Evolutionary conservation across 2,113 vertebrate species (phyloP).

Genomic region (Jacana jacana): DNA sequence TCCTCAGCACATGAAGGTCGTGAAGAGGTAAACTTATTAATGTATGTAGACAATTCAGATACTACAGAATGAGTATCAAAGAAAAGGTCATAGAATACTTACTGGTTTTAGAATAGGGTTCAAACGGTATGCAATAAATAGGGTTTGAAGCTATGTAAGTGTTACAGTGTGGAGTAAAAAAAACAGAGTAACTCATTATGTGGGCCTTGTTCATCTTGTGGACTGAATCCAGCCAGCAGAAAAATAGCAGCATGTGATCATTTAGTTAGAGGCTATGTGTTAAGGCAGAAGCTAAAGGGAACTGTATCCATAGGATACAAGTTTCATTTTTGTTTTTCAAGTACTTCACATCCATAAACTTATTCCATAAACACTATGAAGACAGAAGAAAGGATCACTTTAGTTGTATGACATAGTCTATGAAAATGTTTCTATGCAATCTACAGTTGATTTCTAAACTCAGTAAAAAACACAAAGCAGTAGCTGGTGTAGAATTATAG

Average conservation of each 20-base stretch:
- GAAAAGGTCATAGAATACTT: not conserved
- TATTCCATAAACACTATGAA: not conserved
- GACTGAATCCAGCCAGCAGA: not conserved
- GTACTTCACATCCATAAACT: not conserved
- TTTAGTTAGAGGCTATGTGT: not conserved
- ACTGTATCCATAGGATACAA: not conserved
- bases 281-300: not conserved
- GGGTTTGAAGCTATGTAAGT: not conserved
- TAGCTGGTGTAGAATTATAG: not conserved
- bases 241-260: not conserved
- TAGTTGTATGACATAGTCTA: accelerated
- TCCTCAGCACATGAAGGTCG: not conserved
- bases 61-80: not conserved
- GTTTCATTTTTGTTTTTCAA: not conserved
- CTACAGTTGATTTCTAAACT: not conserved
- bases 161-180: not conserved
- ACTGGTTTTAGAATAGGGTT: not conserved
- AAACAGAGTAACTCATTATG: not conserved
- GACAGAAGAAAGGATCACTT: not conserved
- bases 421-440: not conserved
- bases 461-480: not conserved
- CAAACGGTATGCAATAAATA: not conserved
- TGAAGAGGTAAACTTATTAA: not conserved
- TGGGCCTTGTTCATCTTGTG: not conserved
- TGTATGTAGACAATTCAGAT: not conserved